A percentile compares a stretch with the other conserved stretches of the same genome.
Conservation (phyloP, 2,888 invertebrate species). For the Carabus problematicus region DNA sequence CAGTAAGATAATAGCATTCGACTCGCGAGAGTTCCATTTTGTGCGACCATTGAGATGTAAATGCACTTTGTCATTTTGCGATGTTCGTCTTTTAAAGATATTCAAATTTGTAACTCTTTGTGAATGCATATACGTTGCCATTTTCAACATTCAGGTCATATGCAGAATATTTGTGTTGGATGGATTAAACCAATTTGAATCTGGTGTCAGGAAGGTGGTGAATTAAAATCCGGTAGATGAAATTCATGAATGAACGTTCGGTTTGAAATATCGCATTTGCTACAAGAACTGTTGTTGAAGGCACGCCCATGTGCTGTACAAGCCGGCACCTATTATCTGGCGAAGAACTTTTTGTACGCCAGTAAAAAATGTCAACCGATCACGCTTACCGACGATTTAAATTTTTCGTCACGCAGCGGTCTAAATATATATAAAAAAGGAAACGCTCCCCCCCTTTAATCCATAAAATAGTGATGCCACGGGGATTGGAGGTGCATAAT, state of each 20-base stretch:
- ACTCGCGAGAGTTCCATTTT: too few relatives aligned
- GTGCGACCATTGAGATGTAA: constrained; percentile 1
- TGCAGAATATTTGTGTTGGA: too few relatives aligned
- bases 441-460: background rate
- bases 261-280: too few relatives aligned
- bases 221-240: too few relatives aligned
- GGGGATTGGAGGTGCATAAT: too few relatives aligned
- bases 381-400: constrained; percentile 14
- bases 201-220: too few relatives aligned
- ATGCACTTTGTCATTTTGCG: background rate
- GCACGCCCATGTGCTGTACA: constrained; percentile 13
- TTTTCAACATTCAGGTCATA: background rate
- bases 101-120: constrained; percentile 2
- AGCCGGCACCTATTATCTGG: constrained; percentile 35
- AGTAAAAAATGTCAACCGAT: constrained; percentile 11
- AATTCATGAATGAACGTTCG: too few relatives aligned
- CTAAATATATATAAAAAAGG: constrained; percentile 1
- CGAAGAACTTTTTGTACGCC: constrained; percentile 19
- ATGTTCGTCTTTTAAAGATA: constrained; percentile 5
- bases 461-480: background rate
- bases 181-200: too few relatives aligned
- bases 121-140: background rate
- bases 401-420: constrained; percentile 16
- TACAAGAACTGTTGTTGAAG: constrained; percentile 3
- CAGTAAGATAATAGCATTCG: too few relatives aligned